Conservation (phyloP, 2,888 invertebrate species). For the Sinopyrophorus schimmeli region DNA sequence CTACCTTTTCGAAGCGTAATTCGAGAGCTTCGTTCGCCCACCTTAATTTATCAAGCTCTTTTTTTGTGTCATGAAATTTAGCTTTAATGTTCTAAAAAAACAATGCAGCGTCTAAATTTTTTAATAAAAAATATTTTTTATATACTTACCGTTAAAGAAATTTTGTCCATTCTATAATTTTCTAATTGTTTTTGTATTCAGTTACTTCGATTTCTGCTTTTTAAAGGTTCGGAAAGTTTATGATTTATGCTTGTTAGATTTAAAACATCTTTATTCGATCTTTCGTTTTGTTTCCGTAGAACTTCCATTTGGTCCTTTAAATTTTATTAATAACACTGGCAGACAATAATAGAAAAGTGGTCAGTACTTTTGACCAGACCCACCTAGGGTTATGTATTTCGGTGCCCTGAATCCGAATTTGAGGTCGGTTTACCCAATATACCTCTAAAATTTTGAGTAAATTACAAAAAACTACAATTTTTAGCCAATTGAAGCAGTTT, state of each 20-base stretch:
- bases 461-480: too few species aligned
- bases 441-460: too few species aligned
- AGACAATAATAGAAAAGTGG: too few species aligned
- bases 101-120: background rate
- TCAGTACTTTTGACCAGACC: too few species aligned
- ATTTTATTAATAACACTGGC: conserved; percentile 2
- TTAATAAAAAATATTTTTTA: background rate
- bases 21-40: conserved; percentile 74
- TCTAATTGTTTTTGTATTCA: conserved; percentile 74
- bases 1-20: conserved; percentile 73
- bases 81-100: conserved; percentile 61
- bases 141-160: conserved; percentile 61
- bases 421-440: too few species aligned
- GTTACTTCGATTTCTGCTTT: conserved; percentile 72
- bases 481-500: too few species aligned
- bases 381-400: too few species aligned
- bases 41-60: conserved; percentile 63
- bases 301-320: conserved; percentile 73
- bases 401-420: too few species aligned
- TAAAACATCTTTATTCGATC: conserved; percentile 68
- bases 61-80: conserved; percentile 53
- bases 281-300: conserved; percentile 76
- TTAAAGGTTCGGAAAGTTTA: conserved; percentile 71
- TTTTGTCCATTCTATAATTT: conserved; percentile 84
- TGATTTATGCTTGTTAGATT: conserved; percentile 76